Conservation (phyloP, 2,797 vertebrate species). For the Gouania willdenowi region DNA sequence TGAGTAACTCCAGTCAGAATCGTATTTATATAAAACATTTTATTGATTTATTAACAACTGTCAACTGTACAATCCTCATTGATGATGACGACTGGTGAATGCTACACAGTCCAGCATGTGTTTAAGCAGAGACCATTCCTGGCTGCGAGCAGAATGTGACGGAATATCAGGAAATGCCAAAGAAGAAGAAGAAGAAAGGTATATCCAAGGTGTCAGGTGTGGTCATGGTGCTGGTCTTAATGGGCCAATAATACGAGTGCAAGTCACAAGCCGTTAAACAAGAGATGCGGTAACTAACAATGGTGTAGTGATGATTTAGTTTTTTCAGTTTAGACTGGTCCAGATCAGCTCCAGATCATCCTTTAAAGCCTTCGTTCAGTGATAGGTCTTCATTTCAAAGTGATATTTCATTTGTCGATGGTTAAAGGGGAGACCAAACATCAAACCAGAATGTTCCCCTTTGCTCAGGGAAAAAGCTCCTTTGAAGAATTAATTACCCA, state of each 20-base stretch:
- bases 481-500: conserved; percentile 43
- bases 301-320: conserved; percentile 42
- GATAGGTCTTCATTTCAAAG: conserved; percentile 44
- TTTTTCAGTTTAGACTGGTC: conserved; percentile 26
- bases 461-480: conserved; percentile 13
- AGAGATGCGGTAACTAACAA: conserved; percentile 37
- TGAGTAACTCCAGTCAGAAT: conserved; percentile 55
- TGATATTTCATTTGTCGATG: conserved; percentile 29
- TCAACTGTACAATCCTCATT: conserved; percentile 82
- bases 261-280: conserved; percentile 45
- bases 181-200: conserved; percentile 56
- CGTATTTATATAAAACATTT: conserved; percentile 75
- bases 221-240: conserved; percentile 31
- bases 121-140: conserved; percentile 49
- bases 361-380: conserved; percentile 48
- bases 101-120: conserved; percentile 80
- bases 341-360: too few relatives aligned
- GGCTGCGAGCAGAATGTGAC: conserved; percentile 49
- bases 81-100: conserved; percentile 73
- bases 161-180: conserved; percentile 47
- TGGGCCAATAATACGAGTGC: conserved; percentile 32
- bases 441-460: conserved; percentile 28
- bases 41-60: conserved; percentile 87
- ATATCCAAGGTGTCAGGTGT: conserved; percentile 44
- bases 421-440: conserved; percentile 17